Percentiles rank a stretch among this genome's conserved stretches.
These are phyloP conservation scores for Phoxinus dragarum DNA, from an alignment of 2,797 vertebrate genomes.

Conservation along the genomic window DNA sequence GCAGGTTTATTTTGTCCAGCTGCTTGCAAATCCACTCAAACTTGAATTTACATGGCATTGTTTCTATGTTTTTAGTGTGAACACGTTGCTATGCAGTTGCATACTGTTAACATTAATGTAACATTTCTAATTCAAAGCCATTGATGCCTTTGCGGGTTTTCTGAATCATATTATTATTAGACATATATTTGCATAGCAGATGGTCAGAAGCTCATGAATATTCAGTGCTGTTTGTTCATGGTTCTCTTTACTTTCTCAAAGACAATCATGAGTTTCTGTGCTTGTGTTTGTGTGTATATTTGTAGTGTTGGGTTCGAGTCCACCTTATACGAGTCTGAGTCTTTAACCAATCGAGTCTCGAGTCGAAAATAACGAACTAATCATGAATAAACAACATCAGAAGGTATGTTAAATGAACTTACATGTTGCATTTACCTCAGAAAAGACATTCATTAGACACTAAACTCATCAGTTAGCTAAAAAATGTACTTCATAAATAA, in stretches of 20 bases:
- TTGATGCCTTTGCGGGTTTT: not conserved
- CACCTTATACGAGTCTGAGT: not conserved
- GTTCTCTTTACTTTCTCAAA: slow-evolving; percentile 9
- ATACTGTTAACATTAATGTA: not conserved
- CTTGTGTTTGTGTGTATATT: slow-evolving; percentile 20
- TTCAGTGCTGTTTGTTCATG: slow-evolving; percentile 27
- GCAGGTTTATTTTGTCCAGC: slow-evolving; percentile 12
- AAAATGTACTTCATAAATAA: not conserved
- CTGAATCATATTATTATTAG: slow-evolving; percentile 45
- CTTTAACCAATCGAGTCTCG: not conserved
- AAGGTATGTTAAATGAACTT: not conserved
- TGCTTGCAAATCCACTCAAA: not conserved
- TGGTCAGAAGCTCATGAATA: slow-evolving; percentile 47
- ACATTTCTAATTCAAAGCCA: not conserved
- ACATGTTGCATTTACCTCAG: not conserved
- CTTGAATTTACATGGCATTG: not conserved
- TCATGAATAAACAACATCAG: not conserved
- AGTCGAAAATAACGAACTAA: not conserved
- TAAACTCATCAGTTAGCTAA: not conserved
- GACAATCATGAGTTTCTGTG: slow-evolving; percentile 15
- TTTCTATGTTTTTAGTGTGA: not conserved
- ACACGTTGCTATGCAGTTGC: not conserved
- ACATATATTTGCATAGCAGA: slow-evolving; percentile 45
- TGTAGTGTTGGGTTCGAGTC: not conserved
- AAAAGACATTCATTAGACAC: not conserved